phyloP scores from a whole-genome alignment of 2,113 vertebrate genomes.

The Indri indri region DNA sequence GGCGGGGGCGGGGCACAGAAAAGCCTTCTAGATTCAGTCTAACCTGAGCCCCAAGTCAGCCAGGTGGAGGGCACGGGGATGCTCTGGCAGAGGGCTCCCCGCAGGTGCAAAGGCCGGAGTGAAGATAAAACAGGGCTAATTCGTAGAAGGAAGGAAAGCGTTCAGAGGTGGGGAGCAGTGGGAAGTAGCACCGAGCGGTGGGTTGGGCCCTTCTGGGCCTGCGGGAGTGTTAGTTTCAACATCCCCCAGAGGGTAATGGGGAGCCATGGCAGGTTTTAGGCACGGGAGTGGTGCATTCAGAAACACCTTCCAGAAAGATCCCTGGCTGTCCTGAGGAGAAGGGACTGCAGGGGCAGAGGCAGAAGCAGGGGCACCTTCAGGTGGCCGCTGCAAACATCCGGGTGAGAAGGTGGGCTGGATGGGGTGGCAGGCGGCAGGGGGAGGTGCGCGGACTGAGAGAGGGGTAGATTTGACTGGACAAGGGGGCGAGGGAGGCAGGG shows the following conservation, averaged over 20 bases:
- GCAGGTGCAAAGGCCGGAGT: background rate
- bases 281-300: background rate
- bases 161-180: background rate
- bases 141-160: too few relatives aligned
- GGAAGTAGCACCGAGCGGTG: background rate
- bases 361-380: fast-evolving
- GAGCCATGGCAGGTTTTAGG: background rate
- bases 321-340: background rate
- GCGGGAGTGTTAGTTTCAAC: background rate
- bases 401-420: too few relatives aligned
- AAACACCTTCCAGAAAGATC: background rate
- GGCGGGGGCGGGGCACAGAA: background rate
- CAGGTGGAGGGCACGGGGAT: background rate
- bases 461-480: background rate
- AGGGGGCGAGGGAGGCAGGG: too few relatives aligned
- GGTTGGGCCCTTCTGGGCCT: background rate
- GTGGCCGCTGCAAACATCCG: background rate
- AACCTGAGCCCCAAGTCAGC: background rate
- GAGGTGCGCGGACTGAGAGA: too few relatives aligned
- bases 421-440: fast-evolving
- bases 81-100: background rate
- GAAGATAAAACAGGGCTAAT: background rate
- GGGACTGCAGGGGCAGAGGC: background rate
- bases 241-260: background rate
- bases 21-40: background rate